Conservation (phyloP, 2,113 vertebrate species). For the Cygnus atratus region DNA sequence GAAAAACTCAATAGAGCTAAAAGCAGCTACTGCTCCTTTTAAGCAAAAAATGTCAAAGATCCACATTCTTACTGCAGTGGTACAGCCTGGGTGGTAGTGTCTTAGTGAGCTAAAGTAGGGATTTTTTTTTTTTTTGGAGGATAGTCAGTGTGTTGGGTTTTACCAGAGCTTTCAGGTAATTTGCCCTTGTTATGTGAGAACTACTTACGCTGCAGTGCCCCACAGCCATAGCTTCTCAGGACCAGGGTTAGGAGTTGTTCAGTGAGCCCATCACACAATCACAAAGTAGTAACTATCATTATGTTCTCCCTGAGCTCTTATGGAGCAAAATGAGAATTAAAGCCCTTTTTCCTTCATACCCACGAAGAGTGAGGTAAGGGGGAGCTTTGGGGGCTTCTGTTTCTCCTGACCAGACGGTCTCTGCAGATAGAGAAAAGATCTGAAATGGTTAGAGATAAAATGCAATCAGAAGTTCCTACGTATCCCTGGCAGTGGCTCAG, state of each 20-base stretch:
- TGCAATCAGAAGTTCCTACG: not conserved
- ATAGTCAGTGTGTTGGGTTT: no score
- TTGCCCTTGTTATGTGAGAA: accelerated
- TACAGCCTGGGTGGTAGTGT: not conserved
- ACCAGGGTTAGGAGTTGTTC: not conserved
- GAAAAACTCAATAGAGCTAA: not conserved
- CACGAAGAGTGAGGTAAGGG: not conserved
- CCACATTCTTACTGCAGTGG: not conserved
- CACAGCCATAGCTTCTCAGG: not conserved
- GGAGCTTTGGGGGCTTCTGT: not conserved
- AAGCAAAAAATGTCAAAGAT: not conserved
- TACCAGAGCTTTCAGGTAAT: not conserved
- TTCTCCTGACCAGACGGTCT: not conserved
- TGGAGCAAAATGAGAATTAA: not conserved
- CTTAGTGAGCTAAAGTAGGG: not conserved
- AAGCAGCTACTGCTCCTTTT: not conserved
- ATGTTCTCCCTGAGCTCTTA: not conserved
- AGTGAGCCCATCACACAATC: not conserved
- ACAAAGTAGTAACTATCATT: not conserved
- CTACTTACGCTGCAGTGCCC: not conserved
- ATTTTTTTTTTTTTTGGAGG: not conserved
- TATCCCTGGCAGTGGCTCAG: not conserved
- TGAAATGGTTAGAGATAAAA: not conserved
- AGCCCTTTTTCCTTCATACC: not conserved
- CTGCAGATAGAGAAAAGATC: not conserved